Percentiles rank a stretch among this genome's conserved stretches.
These are phyloP conservation scores for Propsilocerus akamusi DNA, from an alignment of 1,140 invertebrate genomes.

Conservation along the genomic window DNA sequence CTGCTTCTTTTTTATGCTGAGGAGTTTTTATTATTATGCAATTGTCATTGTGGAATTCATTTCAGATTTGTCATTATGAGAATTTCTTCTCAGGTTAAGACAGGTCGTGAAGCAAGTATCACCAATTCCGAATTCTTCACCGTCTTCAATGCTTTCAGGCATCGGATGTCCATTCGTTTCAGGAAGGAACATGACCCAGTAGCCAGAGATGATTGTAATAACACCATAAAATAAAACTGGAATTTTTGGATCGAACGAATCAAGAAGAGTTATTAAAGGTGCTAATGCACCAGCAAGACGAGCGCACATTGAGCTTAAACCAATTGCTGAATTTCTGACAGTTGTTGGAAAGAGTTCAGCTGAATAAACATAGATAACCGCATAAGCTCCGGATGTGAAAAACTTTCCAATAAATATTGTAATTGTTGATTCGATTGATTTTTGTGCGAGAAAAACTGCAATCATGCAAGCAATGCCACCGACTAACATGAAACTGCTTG, in stretches of 20 bases:
- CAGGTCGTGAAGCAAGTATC: conserved; percentile 54
- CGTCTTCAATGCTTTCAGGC: conserved; percentile 60
- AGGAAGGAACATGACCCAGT: conserved; percentile 51
- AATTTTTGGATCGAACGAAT: conserved; percentile 52
- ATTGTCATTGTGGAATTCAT: no score
- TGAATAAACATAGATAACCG: conserved; percentile 77
- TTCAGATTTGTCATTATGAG: no score
- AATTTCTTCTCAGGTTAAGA: no score
- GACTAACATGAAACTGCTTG: conserved; percentile 49
- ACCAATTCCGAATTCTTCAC: conserved; percentile 56
- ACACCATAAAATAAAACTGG: conserved; percentile 54
- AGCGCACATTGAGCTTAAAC: conserved; percentile 70
- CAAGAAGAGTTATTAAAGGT: conserved; percentile 56
- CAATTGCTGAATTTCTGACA: conserved; percentile 68
- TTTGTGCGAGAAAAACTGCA: conserved; percentile 36
- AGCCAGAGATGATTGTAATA: conserved; percentile 49
- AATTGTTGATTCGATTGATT: conserved; percentile 23
- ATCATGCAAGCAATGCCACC: conserved; percentile 51
- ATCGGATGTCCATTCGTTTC: conserved; percentile 63
- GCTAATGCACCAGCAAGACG: conserved; percentile 66
- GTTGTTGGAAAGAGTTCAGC: conserved; percentile 81
- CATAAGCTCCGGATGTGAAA: conserved; percentile 69
- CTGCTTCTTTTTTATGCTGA: no score
- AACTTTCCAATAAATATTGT: conserved; percentile 62
- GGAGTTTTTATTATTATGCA: no score